phyloP scores from a whole-genome alignment of 2,113 vertebrate genomes.

The Microcebus lehilahytsara region DNA sequence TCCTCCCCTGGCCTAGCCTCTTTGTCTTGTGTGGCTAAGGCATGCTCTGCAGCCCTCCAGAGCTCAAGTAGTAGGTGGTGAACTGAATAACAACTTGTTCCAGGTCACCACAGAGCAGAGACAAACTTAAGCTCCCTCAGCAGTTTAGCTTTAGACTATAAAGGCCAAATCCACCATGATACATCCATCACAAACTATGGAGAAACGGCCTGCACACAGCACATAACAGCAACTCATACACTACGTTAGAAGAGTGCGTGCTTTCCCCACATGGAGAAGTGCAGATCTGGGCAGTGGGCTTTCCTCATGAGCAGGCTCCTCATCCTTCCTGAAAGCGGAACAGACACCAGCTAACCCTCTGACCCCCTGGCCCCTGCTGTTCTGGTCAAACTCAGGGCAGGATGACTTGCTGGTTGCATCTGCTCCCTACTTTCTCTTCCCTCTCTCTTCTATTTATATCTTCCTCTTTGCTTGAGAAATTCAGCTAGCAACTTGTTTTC shows the following conservation, averaged over 20 bases:
- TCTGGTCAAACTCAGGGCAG: neutral
- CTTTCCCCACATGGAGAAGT: neutral
- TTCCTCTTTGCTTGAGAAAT: constrained; percentile 10
- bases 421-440: neutral
- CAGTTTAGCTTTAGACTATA: neutral
- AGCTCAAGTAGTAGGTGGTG: neutral
- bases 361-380: neutral
- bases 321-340: neutral
- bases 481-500: neutral
- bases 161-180: neutral
- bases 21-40: neutral
- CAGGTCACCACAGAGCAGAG: neutral
- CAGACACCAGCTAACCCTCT: neutral
- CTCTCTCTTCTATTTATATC: neutral
- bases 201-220: neutral
- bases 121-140: neutral
- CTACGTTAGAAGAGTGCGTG: neutral
- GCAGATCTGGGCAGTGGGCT: neutral
- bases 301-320: neutral
- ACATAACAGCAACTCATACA: neutral
- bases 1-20: neutral
- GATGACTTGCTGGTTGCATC: neutral
- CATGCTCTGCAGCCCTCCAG: neutral
- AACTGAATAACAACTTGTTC: neutral
- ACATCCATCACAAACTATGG: too few species aligned